A percentile compares a stretch with the other conserved stretches of the same genome.
These are phyloP conservation scores for Vulpes vulpes DNA, from an alignment of 2,113 vertebrate species.

Conservation along the genomic window DNA sequence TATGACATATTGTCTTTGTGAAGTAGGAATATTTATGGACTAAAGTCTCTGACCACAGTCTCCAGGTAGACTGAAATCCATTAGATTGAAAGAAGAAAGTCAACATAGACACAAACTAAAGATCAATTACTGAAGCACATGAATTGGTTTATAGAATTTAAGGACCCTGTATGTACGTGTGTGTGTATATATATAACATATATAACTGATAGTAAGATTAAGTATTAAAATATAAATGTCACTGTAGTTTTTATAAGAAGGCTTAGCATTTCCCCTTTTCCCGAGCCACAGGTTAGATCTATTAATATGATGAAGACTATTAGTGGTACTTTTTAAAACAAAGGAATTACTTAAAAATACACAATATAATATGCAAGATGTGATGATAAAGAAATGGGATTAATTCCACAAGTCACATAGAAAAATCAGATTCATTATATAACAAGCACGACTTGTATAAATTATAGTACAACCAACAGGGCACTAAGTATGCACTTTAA, in stretches of 20 bases:
- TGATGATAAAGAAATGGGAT: conserved; percentile 55
- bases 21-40: background rate
- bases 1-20: background rate
- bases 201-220: background rate
- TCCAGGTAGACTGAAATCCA: conserved; percentile 29
- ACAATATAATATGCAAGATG: conserved; percentile 58
- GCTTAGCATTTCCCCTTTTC: background rate
- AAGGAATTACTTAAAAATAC: conserved; percentile 58
- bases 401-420: conserved; percentile 61
- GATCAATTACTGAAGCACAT: background rate
- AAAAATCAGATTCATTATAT: conserved; percentile 70
- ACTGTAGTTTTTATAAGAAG: background rate
- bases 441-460: conserved; percentile 59
- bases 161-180: background rate
- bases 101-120: background rate
- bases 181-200: background rate
- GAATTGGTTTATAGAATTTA: background rate
- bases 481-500: conserved; percentile 79
- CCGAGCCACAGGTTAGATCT: background rate
- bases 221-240: background rate
- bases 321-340: conserved; percentile 35
- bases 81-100: background rate
- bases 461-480: conserved; percentile 48
- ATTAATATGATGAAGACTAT: conserved; percentile 18
- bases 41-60: background rate